phyloP scores from a whole-genome alignment of 1,140 invertebrate genomes.

The Drosophila murphyi region DNA sequence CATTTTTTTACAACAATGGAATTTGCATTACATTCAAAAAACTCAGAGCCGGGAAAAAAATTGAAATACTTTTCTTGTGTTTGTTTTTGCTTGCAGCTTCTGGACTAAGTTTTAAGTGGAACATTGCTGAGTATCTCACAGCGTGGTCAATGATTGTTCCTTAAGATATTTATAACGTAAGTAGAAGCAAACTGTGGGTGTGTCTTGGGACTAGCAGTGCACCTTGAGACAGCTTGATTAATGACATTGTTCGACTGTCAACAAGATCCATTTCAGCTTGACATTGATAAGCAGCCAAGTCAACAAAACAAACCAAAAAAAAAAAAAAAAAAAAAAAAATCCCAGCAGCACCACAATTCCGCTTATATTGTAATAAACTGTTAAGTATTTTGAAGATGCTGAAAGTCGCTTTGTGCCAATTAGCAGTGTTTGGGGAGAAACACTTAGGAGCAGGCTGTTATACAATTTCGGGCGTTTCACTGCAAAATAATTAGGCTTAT shows the following conservation, averaged over 20 bases:
- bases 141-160: background rate
- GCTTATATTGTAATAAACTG: conserved; percentile 26
- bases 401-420: conserved; percentile 34
- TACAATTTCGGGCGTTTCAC: conserved; percentile 44
- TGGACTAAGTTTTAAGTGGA: background rate
- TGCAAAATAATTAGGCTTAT: conserved; percentile 73
- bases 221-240: conserved; percentile 76
- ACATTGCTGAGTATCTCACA: conserved; percentile 3
- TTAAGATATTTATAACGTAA: conserved; percentile 4
- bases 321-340: too few relatives aligned
- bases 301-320: background rate
- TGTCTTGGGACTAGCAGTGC: conserved; percentile 43
- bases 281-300: conserved; percentile 60
- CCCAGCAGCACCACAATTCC: background rate
- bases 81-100: background rate
- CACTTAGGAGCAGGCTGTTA: conserved; percentile 24
- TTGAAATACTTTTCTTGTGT: too few relatives aligned
- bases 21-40: too few relatives aligned
- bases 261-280: conserved; percentile 70
- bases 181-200: conserved; percentile 18
- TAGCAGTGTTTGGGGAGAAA: background rate
- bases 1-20: too few relatives aligned
- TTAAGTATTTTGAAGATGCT: conserved; percentile 17
- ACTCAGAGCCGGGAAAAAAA: too few relatives aligned
- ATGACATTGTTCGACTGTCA: conserved; percentile 75